Conservation (phyloP, 2,888 invertebrate genomes). For the Ornithoptera alexandrae region DNA sequence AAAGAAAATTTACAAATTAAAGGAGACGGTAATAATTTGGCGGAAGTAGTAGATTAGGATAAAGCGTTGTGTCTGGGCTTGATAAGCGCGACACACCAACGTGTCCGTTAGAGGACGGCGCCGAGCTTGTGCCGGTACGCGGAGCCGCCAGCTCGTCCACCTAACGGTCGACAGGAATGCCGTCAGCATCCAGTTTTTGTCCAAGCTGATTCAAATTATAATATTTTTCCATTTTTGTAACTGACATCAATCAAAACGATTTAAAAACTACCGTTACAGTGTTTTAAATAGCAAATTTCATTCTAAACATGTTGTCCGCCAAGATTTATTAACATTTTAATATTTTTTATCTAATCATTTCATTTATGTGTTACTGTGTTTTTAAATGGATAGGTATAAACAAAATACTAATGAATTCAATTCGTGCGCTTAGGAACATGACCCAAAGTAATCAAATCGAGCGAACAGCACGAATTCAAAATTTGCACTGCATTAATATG, state of each 20-base stretch:
- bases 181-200: constrained; percentile 66
- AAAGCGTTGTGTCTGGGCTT: constrained; percentile 4
- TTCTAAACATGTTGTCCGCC: background rate
- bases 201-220: constrained; percentile 57
- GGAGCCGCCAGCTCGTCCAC: constrained; percentile 51
- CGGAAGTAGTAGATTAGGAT: constrained; percentile 15
- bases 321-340: background rate
- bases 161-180: constrained; percentile 74
- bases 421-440: constrained; percentile 75
- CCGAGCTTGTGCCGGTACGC: constrained; percentile 34
- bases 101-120: constrained; percentile 49
- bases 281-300: background rate
- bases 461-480: constrained; percentile 76
- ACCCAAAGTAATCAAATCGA: constrained; percentile 69
- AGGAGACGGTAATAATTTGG: background rate
- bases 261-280: constrained; percentile 35
- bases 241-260: constrained; percentile 51
- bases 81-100: constrained; percentile 10
- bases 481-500: constrained; percentile 80
- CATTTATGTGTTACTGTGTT: constrained; percentile 60
- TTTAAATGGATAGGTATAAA: constrained; percentile 68
- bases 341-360: constrained; percentile 43
- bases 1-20: background rate
- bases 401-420: constrained; percentile 75
- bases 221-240: constrained; percentile 50